A percentile compares a stretch with the other conserved stretches of the same genome.
Conservation (phyloP, 2,113 vertebrate genomes). For the Todiramphus chloris region DNA sequence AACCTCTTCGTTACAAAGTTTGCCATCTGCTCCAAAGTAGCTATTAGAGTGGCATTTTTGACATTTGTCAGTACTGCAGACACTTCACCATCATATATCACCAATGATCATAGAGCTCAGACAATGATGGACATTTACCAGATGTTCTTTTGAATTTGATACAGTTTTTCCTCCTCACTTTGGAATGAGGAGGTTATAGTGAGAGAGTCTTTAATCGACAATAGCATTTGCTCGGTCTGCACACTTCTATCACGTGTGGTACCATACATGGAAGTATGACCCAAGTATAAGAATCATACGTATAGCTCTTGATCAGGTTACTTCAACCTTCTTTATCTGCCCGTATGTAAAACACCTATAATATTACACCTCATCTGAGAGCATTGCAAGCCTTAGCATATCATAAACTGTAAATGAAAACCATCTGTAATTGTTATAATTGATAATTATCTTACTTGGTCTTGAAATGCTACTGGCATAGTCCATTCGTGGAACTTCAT, state of each 20-base stretch:
- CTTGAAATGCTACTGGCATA: neutral
- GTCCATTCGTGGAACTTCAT: neutral
- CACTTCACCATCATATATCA: fast-evolving
- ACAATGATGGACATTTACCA: neutral
- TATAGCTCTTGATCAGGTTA: neutral
- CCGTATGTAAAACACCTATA: neutral
- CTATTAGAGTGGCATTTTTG: neutral
- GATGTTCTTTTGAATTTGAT: neutral
- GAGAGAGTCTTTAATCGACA: neutral
- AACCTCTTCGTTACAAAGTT: neutral
- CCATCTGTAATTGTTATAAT: neutral
- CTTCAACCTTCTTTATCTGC: neutral
- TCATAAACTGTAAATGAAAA: neutral
- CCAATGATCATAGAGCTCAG: neutral
- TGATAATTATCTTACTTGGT: neutral
- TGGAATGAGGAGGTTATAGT: neutral
- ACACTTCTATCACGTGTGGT: neutral
- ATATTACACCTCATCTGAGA: neutral
- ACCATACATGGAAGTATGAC: neutral
- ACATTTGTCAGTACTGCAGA: neutral
- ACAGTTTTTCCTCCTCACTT: neutral
- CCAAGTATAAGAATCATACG: neutral
- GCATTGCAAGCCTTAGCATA: neutral
- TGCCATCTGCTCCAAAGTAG: neutral
- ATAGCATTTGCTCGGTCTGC: neutral